phyloP scores from a whole-genome alignment of 2,888 invertebrate species.

The Ferrisia virgata region DNA sequence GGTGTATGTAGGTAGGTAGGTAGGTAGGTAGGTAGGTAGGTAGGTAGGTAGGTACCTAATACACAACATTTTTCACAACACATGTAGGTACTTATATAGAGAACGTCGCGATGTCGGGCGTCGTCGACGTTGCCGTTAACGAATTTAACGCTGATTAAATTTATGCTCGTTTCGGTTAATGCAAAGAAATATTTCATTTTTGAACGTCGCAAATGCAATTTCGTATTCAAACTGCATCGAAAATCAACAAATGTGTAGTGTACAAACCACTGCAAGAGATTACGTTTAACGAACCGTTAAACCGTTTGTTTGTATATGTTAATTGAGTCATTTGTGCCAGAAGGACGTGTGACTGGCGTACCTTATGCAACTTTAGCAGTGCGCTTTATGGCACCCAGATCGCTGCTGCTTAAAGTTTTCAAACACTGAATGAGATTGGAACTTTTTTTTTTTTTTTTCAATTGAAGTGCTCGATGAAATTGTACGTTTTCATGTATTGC shows the following conservation, averaged over 20 bases:
- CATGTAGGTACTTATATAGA: not conserved
- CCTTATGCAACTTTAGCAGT: not conserved
- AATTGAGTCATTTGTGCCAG: conserved; percentile 27
- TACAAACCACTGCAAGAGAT: conserved; percentile 33
- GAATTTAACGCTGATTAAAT: conserved; percentile 32
- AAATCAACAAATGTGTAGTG: conserved; percentile 32
- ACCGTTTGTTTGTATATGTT: conserved; percentile 33
- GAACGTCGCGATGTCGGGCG: no score
- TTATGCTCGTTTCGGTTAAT: conserved; percentile 33
- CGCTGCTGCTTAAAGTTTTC: conserved; percentile 25
- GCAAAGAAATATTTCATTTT: conserved; percentile 26
- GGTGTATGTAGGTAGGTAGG: not conserved
- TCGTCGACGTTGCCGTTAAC: conserved; percentile 1
- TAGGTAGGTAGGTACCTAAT: no score
- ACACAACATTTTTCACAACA: conserved; percentile 15
- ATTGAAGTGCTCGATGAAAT: not conserved
- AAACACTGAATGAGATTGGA: not conserved
- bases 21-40: no score
- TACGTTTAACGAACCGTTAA: conserved; percentile 31
- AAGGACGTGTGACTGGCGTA: conserved; percentile 29
- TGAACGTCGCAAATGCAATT: conserved; percentile 30
- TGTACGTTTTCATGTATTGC: no score
- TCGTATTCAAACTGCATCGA: conserved; percentile 31
- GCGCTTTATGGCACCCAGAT: conserved; percentile 12
- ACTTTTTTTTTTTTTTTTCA: not conserved